Evolutionary conservation across 2,113 vertebrate species (phyloP), one percentile per base, ranked within the genome.

Genomic region (Aramus guarauna): DNA sequence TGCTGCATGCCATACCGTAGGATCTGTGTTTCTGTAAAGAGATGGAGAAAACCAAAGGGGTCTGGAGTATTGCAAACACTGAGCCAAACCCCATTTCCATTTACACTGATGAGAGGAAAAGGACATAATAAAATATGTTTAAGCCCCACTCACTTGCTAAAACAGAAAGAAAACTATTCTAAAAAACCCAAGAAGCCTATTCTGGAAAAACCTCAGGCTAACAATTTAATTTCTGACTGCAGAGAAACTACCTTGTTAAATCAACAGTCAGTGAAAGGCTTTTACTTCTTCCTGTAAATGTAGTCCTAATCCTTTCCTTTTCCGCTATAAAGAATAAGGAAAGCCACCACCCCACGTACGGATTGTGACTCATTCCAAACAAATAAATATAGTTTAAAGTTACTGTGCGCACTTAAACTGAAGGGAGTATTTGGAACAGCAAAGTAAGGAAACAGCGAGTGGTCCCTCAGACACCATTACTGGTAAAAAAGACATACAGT

Each of bases 231-330:
- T 95, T 96, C 76, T 95, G 72, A 85, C 74, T 81, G 64, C 47
- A 93, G 85, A 97, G 89, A 79, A 80, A 91, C 77, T 93, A 87
- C 75, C 82, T 87, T 94, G n/a, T 87, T 97, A 92, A 97, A 90
- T 92, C 80, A 96, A 95, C n/a, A 78, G 87, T 9, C 82, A 85
- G 77, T 41, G 64, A 73, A 90, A 94, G 88, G 60, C 34, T 88
- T 97, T 94, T 72, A 82, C 71, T 72, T 84, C 52, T 82, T 64
- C 82, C 87, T 78, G 36, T 47, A 82, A 88, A 71, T 17, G 32
- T 20, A 37, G 58, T 83, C 56, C 79, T 76, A 91, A 32, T 26
- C 74, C 60, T 76, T 56, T 48, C 55, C 84, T 75, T 76, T 68
- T 62, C 75, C 22, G 2, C 83, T 52, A 50, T 93, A 91, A 52